Conservation (phyloP, 2,113 vertebrate genomes). For the Rhynchopsitta pachyrhyncha region DNA sequence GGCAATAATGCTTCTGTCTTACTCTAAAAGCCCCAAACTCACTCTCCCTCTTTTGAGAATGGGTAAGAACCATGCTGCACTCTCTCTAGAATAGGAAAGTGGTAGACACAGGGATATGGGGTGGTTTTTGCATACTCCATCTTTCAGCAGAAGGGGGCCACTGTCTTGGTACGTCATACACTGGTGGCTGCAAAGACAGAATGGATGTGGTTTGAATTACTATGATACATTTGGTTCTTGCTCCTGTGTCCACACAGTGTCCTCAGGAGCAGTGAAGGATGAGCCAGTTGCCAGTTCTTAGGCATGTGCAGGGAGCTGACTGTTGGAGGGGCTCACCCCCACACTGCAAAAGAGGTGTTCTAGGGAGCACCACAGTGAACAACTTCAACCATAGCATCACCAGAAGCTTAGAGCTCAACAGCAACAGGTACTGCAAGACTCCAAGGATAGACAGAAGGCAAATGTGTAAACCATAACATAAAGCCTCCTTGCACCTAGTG, state of each 20-base stretch:
- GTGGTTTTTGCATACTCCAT: neutral
- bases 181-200: neutral
- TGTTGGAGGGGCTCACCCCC: neutral
- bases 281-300: neutral
- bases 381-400: neutral
- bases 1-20: slow-evolving; percentile 13
- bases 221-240: neutral
- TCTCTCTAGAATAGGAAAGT: neutral
- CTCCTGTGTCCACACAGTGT: neutral
- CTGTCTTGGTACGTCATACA: neutral
- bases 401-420: neutral
- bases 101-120: neutral
- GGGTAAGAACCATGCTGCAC: neutral
- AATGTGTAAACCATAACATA: neutral
- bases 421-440: neutral
- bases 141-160: neutral
- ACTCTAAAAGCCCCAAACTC: slow-evolving; percentile 8
- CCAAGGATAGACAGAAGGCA: neutral
- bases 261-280: neutral
- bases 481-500: neutral
- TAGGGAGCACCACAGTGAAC: neutral
- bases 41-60: neutral
- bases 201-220: neutral
- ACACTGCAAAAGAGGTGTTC: neutral
- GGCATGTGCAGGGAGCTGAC: neutral